Evolutionary conservation across 2,113 vertebrate species (phyloP).

Genomic region (Channa maculata): DNA sequence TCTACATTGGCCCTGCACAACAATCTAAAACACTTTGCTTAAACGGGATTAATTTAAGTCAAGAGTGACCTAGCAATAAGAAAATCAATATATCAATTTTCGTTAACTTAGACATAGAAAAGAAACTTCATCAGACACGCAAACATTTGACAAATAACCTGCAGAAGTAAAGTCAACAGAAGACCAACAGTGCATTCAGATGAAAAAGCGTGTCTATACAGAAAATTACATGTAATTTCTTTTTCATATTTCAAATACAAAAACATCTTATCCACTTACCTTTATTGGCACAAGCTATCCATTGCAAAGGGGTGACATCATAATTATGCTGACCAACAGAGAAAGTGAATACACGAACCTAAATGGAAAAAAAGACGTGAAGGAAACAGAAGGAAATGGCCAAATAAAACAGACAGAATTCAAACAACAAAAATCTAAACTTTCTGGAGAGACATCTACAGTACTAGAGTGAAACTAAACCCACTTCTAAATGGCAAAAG

Average conservation of each 20-base stretch:
- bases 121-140: too few species aligned
- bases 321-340: conserved; percentile 98
- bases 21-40: too few species aligned
- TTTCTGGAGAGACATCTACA: not conserved
- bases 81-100: too few species aligned
- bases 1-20: too few species aligned
- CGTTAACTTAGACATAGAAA: too few species aligned
- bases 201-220: too few species aligned
- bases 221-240: not conserved
- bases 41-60: too few species aligned
- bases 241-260: not conserved
- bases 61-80: too few species aligned
- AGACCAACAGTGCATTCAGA: too few species aligned
- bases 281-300: conserved; percentile 98
- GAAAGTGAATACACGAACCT: conserved; percentile 96
- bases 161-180: too few species aligned
- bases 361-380: conserved; percentile 18
- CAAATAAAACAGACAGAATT: not conserved
- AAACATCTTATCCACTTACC: conserved; percentile 77
- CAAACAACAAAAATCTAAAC: not conserved
- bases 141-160: too few species aligned
- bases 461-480: not conserved
- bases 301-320: conserved; percentile 95
- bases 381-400: not conserved
- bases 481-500: conserved; percentile 10